Conservation (phyloP, 2,797 vertebrate species). For the Rhynchotus rufescens region DNA sequence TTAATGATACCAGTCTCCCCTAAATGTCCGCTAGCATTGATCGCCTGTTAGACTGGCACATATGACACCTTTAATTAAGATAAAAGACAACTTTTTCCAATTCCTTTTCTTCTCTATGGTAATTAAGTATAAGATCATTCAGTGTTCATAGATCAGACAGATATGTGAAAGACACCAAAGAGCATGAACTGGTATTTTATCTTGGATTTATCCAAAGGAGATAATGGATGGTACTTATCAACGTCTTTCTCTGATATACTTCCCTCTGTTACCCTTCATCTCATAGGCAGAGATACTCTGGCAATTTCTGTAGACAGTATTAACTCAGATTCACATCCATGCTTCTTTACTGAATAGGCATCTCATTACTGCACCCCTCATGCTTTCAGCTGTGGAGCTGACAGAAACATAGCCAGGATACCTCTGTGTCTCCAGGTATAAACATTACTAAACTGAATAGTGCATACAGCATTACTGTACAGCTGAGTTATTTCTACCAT, state of each 20-base stretch:
- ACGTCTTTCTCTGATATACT: not conserved
- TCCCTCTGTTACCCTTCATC: not conserved
- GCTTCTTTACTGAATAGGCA: not conserved
- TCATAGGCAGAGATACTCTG: not conserved
- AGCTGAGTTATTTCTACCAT: not conserved
- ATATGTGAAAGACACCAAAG: fast-evolving
- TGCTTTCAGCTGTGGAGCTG: not conserved
- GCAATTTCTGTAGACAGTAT: not conserved
- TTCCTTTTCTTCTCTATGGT: not conserved
- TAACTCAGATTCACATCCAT: not conserved
- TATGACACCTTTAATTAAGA: constrained; percentile 12
- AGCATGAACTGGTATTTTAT: not conserved
- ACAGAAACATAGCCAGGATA: not conserved
- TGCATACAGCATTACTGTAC: not conserved
- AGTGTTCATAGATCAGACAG: not conserved
- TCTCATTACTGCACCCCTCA: not conserved
- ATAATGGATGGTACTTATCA: not conserved
- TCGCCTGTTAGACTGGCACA: not conserved
- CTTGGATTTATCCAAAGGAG: not conserved
- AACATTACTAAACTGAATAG: not conserved
- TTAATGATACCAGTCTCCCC: not conserved
- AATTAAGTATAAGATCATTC: not conserved
- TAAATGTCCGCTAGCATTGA: constrained; percentile 30
- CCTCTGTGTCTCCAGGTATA: not conserved
- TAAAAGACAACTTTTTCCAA: not conserved